Evolutionary conservation across 2,888 invertebrate genomes (phyloP), one percentile per base, ranked within the genome.

Genomic region (Eristalis pertinax): DNA sequence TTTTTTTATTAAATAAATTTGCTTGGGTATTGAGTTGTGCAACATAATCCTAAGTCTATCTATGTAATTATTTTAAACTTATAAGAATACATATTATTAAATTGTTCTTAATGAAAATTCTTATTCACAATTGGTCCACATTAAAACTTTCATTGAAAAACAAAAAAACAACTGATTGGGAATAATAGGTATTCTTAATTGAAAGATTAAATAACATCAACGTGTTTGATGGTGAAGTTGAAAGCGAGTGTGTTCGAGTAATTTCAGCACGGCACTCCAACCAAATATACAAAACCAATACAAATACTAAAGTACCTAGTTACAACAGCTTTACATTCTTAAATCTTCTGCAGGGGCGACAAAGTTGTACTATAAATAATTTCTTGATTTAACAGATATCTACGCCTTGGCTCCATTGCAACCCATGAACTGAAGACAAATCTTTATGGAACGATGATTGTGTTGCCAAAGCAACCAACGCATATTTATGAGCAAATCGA

Each of bases 121-220:
- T 92, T 92, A 92, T 92, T 91, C 90, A 91, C 92, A 92, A 92
- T 92, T 92, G 92, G 92, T 92, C 92, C 92, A 91, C 92, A 92
- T 91, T 92, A 90, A 90, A 92, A 91, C 91, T 92, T 90, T 86
- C 70, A 83, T 86, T 75, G 74, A 86, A 86, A 73, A 83, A 63
- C n/a, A 82, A 82, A 86, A 86, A 73, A 83, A 63, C n/a, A 82
- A 82, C 63, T 79, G 32, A 72, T 65, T 67, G 10, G 32, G 38
- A 72, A 56, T 22, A 22, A 67, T 41, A 67, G 38, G 10, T 8
- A 67, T 13, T 35, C 35, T n/a, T 43, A 43, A 43, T 4, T 43
- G 8, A 19, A 50, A 19, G 2, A 22, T 19, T 50, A n/a, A 50
- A 19, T 50, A 19, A 50, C n/a, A 5, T 50, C 19, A 50, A 19